Evolutionary conservation across 2,888 invertebrate species (phyloP).

Genomic region (Synergus itoensis): DNA sequence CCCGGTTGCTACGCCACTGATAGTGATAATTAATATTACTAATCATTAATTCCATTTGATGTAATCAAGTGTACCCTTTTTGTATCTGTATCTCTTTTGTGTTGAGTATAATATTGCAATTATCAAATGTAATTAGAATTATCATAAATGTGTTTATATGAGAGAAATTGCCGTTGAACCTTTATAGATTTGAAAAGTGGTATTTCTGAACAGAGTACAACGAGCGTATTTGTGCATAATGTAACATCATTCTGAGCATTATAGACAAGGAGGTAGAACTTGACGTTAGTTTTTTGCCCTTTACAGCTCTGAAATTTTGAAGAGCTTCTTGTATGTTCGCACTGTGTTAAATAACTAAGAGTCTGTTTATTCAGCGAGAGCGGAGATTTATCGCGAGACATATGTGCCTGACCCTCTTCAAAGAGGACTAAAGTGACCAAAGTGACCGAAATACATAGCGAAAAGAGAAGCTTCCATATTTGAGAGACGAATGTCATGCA

Average conservation of each 20-base stretch:
- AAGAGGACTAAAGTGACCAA: conserved; percentile 52
- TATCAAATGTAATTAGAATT: no score
- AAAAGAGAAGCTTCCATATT: conserved; percentile 16
- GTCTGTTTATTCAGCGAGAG: conserved; percentile 41
- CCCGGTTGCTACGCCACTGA: no score
- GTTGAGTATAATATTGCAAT: no score
- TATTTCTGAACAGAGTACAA: neutral
- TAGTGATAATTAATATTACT: no score
- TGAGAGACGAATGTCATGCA: conserved; percentile 27
- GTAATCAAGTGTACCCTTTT: no score
- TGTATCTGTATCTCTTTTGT: no score
- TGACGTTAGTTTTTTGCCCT: conserved; percentile 30
- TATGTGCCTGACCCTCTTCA: conserved; percentile 51
- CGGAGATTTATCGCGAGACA: conserved; percentile 41
- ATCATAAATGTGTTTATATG: no score
- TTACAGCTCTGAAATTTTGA: conserved; percentile 35
- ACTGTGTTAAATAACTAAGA: conserved; percentile 39
- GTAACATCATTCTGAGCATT: neutral
- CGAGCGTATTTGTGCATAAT: neutral
- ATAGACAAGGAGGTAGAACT: neutral
- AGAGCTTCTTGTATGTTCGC: conserved; percentile 40
- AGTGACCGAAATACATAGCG: conserved; percentile 45
- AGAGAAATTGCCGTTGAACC: neutral
- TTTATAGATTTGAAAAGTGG: neutral
- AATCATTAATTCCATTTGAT: no score